Evolutionary conservation across 2,888 invertebrate genomes (phyloP).

Genomic region (Sipha maydis): DNA sequence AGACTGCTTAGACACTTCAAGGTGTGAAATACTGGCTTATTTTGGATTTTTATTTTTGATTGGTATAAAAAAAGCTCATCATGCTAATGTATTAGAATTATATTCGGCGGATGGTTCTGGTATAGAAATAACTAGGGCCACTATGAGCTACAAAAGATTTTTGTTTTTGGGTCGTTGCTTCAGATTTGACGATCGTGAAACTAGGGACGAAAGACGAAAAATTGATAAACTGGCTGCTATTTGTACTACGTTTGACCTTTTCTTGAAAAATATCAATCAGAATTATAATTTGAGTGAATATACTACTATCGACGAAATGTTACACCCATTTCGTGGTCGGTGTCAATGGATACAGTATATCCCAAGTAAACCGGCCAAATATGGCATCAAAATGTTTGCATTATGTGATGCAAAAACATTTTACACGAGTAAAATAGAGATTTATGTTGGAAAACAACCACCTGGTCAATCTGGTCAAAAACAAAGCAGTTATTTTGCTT

Average conservation of each 20-base stretch:
- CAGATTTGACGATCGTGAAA: slow-evolving; percentile 32
- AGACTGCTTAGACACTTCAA: too few species aligned
- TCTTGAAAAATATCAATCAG: slow-evolving; percentile 15
- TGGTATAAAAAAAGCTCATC: too few species aligned
- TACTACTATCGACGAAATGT: slow-evolving; percentile 1
- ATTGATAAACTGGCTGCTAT: slow-evolving; percentile 37
- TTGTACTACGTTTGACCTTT: slow-evolving; percentile 18
- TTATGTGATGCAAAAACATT: slow-evolving; percentile 35
- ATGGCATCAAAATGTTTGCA: slow-evolving; percentile 44
- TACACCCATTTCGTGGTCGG: slow-evolving; percentile 18
- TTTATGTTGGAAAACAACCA: slow-evolving; percentile 44
- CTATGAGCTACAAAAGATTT: slow-evolving; percentile 32
- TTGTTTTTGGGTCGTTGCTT: slow-evolving; percentile 13
- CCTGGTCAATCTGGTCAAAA: slow-evolving; percentile 42
- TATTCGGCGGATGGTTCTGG: background rate
- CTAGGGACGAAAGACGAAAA: background rate
- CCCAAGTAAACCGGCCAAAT: slow-evolving; percentile 51
- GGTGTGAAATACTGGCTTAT: too few species aligned
- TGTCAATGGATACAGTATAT: slow-evolving; percentile 40
- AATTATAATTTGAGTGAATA: slow-evolving; percentile 9
- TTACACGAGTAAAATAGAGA: slow-evolving; percentile 32
- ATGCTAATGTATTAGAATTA: too few species aligned
- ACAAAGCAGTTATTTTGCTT: slow-evolving; percentile 10
- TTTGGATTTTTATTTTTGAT: slow-evolving; percentile 5
- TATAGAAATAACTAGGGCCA: background rate